Base-by-base conservation (phyloP, 2,113 vertebrate species). In the Aramus guarauna region DNA sequence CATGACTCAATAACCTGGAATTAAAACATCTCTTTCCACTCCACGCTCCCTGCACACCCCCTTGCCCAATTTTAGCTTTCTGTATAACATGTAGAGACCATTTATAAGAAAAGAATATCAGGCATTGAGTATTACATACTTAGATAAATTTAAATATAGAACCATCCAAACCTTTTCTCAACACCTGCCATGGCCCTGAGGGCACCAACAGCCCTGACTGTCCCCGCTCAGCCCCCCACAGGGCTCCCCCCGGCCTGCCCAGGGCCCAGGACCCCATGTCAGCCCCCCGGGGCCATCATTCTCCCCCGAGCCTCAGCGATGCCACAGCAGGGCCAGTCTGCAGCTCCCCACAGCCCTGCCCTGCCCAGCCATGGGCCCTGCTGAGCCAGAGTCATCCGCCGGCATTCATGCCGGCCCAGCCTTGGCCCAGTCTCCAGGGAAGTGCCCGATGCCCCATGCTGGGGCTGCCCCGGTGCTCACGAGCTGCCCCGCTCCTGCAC, bases 251-350 rank as follows among this genome's bases (percentile, higher is more conserved):
- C 20, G 24, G n/a, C 23, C 60, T 15, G 9, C 9, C 23, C 10
- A 27, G 26, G 6, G 16, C 26, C 34, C 74, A 59, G 41, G 34
- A n/a, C 59, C 47, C 59, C 13, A 12, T 4, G 16, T 48, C 71
- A 78, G 17, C 6, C 2, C 2, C 9, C n/a, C 1, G 0, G 5
- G 17, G 9, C n/a, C 9, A 0, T 27, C 37, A 45, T 14, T 16
- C 9, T 9, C 36, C 43, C 3, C 41, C 5, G 4, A 5, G 13
- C 7, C 37, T 23, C 9, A 19, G 37, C 2, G 6, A 13, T 3
- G 9, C n/a, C 0, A 0, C 53, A 30, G 37, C 45, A 20, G 29
- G 66, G 50, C n/a, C 6, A 0, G 8, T 34, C 20, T 53, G 12
- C 30, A 30, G n/a, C 16, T 73, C 8, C 21, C 24, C 39, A 21